Evolutionary conservation across 92 coral and sea anemone species (phyloP), one percentile per base, ranked within the genome.

Genomic region (Parazoanthus atlanticus): DNA sequence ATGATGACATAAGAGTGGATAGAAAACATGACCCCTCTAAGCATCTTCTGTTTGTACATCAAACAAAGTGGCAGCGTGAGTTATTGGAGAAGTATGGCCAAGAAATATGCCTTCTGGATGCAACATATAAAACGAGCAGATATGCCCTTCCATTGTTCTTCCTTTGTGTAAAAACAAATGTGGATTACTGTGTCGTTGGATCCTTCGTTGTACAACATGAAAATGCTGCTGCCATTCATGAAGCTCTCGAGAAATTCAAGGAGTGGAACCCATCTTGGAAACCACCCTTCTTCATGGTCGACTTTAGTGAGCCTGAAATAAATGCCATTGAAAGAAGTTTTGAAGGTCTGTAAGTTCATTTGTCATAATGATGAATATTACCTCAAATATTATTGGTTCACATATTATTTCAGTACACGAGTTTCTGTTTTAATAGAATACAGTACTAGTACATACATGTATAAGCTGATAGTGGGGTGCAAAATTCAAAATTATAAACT

Each of bases 61-160:
- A 89, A 54, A 80, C 90, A 33, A 28, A 78, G 25, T 89, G 88
- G 94, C 92, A 89, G 28, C 74, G 78, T 30, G 80, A 58, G 36
- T 86, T 92, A 5, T 76, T 85, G 73, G 64, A 70, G 36, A 80
- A 86, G 54, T 90, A 90, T 73, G 92, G 93, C 5, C 83, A 69
- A 41, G 92, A 90, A 67, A 92, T 84, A 76, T 90, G 93, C 64
- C 30, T 92, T 58, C 85, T 89, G 16, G 92, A 90, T 88, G 93
- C 91, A 61, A 90, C 93, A 26, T 88, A 90, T 78, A 90, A 90
- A 46, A 90, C 93, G 34, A 91, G n/a, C n/a, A n/a, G n/a, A n/a
- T n/a, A n/a, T n/a, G n/a, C 93, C 26, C 86, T 90, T n/a, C 92
- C 92, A 23, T 29, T 80, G 49, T 90, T 90, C 86, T 88, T 90